Base-by-base conservation (phyloP, 2,888 invertebrate species). In the Coremacera marginata region DNA sequence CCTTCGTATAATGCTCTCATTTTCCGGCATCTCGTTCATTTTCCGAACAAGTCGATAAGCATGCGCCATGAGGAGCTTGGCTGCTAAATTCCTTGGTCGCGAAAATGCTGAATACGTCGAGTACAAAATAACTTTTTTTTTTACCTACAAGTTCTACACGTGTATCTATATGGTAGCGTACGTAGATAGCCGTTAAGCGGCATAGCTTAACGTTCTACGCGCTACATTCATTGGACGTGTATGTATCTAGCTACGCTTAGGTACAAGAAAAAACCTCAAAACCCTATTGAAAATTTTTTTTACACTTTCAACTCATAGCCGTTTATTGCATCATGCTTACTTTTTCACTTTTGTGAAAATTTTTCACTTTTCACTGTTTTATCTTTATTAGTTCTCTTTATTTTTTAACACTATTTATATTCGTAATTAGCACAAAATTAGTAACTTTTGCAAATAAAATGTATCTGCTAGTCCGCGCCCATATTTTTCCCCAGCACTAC, bases 391-490 rank as follows among this genome's bases (percentile, higher is more conserved):
- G 9, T 55, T 65, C 31, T 62, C 22, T 22, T 63, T 1, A 9
- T 25, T 19, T 65, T 57, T 49, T 70, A 57, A 49, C 55, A 14
- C 22, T 71, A 7, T 71, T 71, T 63, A 52, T 74, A 63, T 73
- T 62, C 37, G 14, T 62, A 22, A 37, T 62, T 37, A 37, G 72
- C 62, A 51, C 63, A 51, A 14, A 19, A 44, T 65, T 65, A 37
- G 7, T 34, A 63, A 19, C 16, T 57, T 57, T 31, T 52, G 62
- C 49, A 73, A 79, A 71, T 78, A 78, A 80, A 79, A 75, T 78
- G 79, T 80, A 80, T 80, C 80, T 80, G 60, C 60, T 78, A 80
- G 80, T 81, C 81, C 81, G 78, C 81, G 79, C 80, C 80, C 80
- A 81, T 77, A 75, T 80, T 80, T 81, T 34, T 31, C 27, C 68